Evolutionary conservation across 1,140 invertebrate species (phyloP).

Genomic region (Triops longicaudatus): DNA sequence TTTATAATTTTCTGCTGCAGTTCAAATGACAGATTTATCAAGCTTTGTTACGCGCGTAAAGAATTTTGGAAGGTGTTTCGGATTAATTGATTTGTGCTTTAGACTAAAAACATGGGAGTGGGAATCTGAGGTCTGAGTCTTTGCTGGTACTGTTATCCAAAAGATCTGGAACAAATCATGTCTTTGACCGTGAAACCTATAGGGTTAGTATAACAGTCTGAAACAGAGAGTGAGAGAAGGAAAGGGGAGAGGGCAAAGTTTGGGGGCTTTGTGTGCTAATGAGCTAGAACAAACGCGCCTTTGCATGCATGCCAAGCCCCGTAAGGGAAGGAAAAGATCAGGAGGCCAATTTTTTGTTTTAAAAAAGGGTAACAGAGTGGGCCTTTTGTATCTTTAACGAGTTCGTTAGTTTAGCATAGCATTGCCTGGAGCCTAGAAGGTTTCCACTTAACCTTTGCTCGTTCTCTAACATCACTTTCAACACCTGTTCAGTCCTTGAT

Average conservation of each 20-base stretch:
- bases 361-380: constrained; percentile 12
- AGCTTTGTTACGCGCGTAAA: no score
- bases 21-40: no score
- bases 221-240: neutral
- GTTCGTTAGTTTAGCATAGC: neutral
- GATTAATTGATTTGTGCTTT: no score
- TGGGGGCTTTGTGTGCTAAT: neutral
- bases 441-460: neutral
- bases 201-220: no score
- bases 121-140: no score
- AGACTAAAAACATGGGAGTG: no score
- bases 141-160: no score
- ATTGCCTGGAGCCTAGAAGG: neutral
- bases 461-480: neutral
- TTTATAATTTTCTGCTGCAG: no score
- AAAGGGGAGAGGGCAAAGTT: constrained; percentile 10
- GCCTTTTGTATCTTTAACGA: neutral
- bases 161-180: no score
- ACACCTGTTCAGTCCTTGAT: neutral
- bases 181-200: no score
- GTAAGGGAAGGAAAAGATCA: constrained; percentile 8
- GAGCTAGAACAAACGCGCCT: constrained; percentile 1
- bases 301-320: neutral
- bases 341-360: neutral
- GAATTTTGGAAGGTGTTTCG: no score